phyloP scores from a whole-genome alignment of 2,888 invertebrate species.

The Mimachlamys varia region DNA sequence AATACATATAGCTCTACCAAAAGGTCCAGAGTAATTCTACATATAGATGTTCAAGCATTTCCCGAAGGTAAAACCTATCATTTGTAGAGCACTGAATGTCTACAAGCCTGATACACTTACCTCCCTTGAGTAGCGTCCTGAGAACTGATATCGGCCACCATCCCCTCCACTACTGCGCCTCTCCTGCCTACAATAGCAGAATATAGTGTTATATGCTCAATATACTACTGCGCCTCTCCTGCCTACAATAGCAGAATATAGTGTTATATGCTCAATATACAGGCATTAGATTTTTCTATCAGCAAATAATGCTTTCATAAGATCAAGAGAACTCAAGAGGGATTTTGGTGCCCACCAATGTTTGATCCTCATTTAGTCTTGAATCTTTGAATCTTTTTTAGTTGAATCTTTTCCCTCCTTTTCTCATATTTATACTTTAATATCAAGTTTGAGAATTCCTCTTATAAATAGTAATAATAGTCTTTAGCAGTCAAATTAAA shows the following conservation, averaged over 20 bases:
- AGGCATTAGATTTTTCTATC: neutral
- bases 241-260: neutral
- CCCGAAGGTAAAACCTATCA: neutral
- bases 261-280: neutral
- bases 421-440: no score
- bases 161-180: neutral
- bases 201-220: neutral
- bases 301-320: no score
- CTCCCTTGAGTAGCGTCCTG: neutral
- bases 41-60: neutral
- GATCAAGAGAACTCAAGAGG: no score
- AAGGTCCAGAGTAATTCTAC: neutral
- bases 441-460: no score
- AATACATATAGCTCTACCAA: neutral
- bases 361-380: no score
- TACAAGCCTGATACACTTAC: neutral
- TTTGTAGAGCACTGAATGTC: neutral
- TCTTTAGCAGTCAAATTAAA: no score
- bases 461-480: no score
- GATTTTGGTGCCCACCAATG: no score
- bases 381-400: no score
- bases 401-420: no score
- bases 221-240: constrained; percentile 5
- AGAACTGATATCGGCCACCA: neutral
- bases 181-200: neutral